phyloP scores from a whole-genome alignment of 1,140 invertebrate genomes.

The Arion vulgaris region DNA sequence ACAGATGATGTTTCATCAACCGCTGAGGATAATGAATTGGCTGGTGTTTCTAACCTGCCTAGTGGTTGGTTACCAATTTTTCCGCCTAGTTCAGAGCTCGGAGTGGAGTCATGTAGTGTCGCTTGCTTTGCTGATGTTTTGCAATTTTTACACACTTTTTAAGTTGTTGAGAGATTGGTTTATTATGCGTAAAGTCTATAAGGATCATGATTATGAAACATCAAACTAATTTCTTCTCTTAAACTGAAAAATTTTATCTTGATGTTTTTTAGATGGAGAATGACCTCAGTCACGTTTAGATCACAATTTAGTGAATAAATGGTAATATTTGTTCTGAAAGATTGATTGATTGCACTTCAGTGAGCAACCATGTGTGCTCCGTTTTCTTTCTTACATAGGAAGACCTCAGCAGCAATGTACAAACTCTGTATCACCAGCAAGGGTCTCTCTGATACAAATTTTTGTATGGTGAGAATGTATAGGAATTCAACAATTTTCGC shows the following conservation, averaged over 20 bases:
- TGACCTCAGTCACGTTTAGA: too few species aligned
- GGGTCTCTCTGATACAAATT: too few species aligned
- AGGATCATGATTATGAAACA: constrained; percentile 60
- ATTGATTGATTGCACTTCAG: too few species aligned
- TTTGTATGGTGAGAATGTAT: too few species aligned
- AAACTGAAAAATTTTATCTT: not conserved
- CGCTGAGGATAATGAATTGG: constrained; percentile 83
- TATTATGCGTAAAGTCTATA: constrained; percentile 77
- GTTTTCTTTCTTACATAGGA: too few species aligned
- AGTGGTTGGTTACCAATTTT: constrained; percentile 84
- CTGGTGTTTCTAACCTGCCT: constrained; percentile 82
- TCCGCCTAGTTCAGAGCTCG: constrained; percentile 82
- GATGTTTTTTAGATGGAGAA: too few species aligned
- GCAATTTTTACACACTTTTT: constrained; percentile 93
- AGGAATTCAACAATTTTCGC: too few species aligned
- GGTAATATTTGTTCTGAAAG: too few species aligned
- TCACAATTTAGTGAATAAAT: too few species aligned
- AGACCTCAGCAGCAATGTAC: too few species aligned
- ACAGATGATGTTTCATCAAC: constrained; percentile 89
- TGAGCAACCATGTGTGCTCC: too few species aligned
- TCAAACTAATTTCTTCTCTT: constrained; percentile 11
- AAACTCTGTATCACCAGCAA: too few species aligned
- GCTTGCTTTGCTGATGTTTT: constrained; percentile 86
- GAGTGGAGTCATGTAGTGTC: constrained; percentile 95
- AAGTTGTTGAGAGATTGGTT: constrained; percentile 89